phyloP scores from a whole-genome alignment of 2,888 invertebrate genomes.

The Cinara cedri region DNA sequence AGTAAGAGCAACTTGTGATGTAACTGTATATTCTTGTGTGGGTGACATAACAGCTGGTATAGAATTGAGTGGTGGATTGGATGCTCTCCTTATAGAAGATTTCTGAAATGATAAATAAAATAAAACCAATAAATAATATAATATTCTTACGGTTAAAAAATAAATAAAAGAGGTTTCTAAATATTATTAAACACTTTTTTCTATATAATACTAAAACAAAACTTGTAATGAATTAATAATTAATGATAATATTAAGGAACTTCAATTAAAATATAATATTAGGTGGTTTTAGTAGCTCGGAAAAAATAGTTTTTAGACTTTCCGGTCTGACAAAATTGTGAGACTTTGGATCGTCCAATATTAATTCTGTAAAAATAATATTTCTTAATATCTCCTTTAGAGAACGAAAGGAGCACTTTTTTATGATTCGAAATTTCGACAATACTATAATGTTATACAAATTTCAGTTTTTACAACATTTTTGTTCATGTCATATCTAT shows the following conservation, averaged over 20 bases:
- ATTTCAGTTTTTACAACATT: too few relatives aligned
- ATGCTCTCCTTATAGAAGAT: slow-evolving; percentile 64
- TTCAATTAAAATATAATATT: slow-evolving; percentile 58
- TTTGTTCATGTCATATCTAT: too few relatives aligned
- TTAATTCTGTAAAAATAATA: too few relatives aligned
- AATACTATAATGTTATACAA: too few relatives aligned
- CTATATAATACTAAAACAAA: background rate
- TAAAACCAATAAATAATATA: background rate
- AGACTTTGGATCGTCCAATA: too few relatives aligned
- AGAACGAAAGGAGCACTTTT: too few relatives aligned
- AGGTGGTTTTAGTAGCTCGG: too few relatives aligned
- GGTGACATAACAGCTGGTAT: slow-evolving; percentile 86
- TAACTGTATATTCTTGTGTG: slow-evolving; percentile 65
- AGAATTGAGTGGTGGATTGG: slow-evolving; percentile 66
- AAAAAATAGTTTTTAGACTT: too few relatives aligned
- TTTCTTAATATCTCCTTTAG: too few relatives aligned
- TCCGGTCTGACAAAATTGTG: too few relatives aligned
- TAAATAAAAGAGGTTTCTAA: background rate
- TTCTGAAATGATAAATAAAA: slow-evolving; percentile 60
- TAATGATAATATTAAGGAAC: background rate
- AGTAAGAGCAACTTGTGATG: slow-evolving; percentile 70
- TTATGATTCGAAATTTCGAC: too few relatives aligned
- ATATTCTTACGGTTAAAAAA: background rate
- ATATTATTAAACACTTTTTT: background rate
- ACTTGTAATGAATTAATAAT: background rate